Evolutionary conservation across 2,113 vertebrate genomes (phyloP), one percentile per base, ranked within the genome.

Genomic region (Carettochelys insculpta): DNA sequence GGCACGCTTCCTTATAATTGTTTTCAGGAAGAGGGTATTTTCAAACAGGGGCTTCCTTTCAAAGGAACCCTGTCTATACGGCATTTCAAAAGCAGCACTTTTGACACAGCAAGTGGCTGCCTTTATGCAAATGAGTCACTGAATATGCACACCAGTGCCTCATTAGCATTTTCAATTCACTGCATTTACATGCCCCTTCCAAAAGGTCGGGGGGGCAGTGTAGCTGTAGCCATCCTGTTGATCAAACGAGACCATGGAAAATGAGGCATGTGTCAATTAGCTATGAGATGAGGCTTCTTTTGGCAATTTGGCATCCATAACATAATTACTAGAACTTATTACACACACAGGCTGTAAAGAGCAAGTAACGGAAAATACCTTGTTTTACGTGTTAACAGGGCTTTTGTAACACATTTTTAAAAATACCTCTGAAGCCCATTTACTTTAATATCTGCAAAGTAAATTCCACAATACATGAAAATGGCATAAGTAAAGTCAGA

Each of bases 251-350:
- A 78, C 86, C 71, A 83, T 77, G 75, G 76, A 86, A 85, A 92
- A 93, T 92, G 65, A 95, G 41, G 91, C 79, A 88, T 89, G 93
- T 78, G 79, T 83, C 95, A 92, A 54, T 92, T 94, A 94, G 53
- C 41, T 85, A 82, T 61, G 83, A 77, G 90, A 93, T 90, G 4
- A 83, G 8, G 71, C 95, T 92, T 78, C 71, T 90, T 88, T 85
- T 61, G 8, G 73, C 41, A n/a, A 92, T 89, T 96, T 94, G 86
- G 71, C 85, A 92, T 41, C 71, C 48, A 82, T 78, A 80, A 29
- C 24, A 78, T 82, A 95, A 89, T 90, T 86, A 81, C 52, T 86
- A 61, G 86, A 95, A 82, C 31, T 51, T 77, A 89, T 45, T 71
- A 11, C 50, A 92, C 94, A 89, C 2, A 16, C 52, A 78, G 77